Percentiles rank a stretch among this genome's conserved stretches.
Conservation (phyloP, 1,140 invertebrate genomes). For the Plodia interpunctella region DNA sequence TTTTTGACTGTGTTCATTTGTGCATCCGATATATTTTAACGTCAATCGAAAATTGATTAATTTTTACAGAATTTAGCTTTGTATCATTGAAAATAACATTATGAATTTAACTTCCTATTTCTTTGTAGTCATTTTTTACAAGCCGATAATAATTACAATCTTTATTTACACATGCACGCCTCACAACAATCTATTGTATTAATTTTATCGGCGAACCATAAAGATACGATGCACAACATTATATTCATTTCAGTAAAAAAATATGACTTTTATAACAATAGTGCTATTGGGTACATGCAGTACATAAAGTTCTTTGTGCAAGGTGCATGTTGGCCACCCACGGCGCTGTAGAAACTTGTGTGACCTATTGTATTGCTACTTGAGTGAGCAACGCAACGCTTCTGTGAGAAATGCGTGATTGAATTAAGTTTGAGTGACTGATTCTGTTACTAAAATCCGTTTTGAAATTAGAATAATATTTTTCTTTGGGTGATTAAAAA, state of each 20-base stretch:
- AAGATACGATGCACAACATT: neutral
- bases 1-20: no score
- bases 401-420: slow-evolving; percentile 31
- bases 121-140: no score
- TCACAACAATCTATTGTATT: neutral
- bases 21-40: no score
- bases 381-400: slow-evolving; percentile 10
- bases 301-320: slow-evolving; percentile 36
- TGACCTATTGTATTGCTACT: slow-evolving; percentile 19
- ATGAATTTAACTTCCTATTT: no score
- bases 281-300: slow-evolving; percentile 15
- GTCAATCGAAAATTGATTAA: no score
- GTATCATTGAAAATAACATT: no score
- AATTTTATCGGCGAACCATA: neutral
- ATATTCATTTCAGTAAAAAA: neutral
- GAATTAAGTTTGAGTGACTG: slow-evolving; percentile 34
- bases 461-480: neutral
- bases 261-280: slow-evolving; percentile 5
- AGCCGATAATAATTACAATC: no score
- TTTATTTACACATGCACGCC: neutral
- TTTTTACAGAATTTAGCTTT: no score
- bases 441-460: slow-evolving; percentile 25
- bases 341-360: slow-evolving; percentile 16
- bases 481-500: no score
- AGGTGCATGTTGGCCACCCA: slow-evolving; percentile 43